phyloP scores from a whole-genome alignment of 2,113 vertebrate genomes.

The Bufo bufo region DNA sequence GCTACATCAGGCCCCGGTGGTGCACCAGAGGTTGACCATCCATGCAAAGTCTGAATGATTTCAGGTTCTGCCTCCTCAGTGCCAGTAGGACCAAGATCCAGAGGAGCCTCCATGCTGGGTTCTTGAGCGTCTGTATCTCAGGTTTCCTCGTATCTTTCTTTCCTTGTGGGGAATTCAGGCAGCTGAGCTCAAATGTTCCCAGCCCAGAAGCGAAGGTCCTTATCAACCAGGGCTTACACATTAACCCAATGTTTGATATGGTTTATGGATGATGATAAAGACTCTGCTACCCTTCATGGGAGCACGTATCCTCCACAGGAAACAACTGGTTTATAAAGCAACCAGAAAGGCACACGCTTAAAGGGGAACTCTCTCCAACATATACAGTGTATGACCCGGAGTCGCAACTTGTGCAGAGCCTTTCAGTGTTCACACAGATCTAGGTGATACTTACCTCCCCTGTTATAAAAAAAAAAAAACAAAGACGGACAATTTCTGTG shows the following conservation, averaged over 20 bases:
- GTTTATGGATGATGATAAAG: slow-evolving; percentile 6
- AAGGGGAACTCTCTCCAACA: not conserved
- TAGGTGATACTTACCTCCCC: too few species aligned
- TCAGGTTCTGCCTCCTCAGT: not conserved
- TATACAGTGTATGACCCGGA: not conserved
- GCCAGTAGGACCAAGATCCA: not conserved
- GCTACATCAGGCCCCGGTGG: not conserved
- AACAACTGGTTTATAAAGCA: not conserved
- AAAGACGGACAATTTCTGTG: too few species aligned
- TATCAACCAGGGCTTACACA: slow-evolving; percentile 24
- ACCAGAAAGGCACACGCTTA: not conserved
- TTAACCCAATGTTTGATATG: slow-evolving; percentile 30
- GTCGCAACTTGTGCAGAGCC: too few species aligned
- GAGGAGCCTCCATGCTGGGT: slow-evolving; percentile 58
- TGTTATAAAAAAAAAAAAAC: too few species aligned
- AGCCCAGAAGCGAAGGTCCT: not conserved
- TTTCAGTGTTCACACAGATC: too few species aligned
- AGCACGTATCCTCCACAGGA: not conserved
- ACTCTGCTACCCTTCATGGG: not conserved
- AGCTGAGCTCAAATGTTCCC: not conserved
- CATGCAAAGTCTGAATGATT: not conserved
- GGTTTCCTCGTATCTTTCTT: not conserved
- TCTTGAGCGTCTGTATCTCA: not conserved
- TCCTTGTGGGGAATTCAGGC: slow-evolving; percentile 13
- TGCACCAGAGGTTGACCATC: not conserved